These are phyloP conservation scores for Norana najaformis DNA, from an alignment of 2,888 invertebrate genomes.

Conservation along the genomic window DNA sequence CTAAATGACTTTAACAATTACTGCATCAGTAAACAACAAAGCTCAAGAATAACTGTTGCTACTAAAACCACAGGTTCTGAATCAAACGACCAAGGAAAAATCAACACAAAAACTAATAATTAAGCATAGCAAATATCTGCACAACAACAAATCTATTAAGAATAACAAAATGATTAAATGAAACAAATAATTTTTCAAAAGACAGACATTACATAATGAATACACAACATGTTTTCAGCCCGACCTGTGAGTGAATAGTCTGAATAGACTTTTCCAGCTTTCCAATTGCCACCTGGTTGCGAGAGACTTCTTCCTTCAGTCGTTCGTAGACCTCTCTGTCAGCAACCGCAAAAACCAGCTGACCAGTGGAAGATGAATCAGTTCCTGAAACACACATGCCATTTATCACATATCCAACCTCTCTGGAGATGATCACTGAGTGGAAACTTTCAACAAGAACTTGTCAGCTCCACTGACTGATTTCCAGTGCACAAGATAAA, in stretches of 20 bases:
- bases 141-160: no score
- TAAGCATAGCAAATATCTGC: no score
- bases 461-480: neutral
- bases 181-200: neutral
- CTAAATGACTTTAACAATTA: no score
- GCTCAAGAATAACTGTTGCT: no score
- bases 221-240: neutral
- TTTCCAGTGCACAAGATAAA: neutral
- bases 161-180: neutral
- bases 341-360: neutral
- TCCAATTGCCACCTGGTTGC: neutral
- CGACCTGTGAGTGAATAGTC: neutral
- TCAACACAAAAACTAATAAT: no score
- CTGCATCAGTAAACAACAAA: no score
- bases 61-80: no score
- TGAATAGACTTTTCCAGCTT: conserved; percentile 9
- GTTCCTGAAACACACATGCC: neutral
- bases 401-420: no score
- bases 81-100: no score
- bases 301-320: neutral
- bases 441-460: no score
- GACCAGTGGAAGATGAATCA: neutral
- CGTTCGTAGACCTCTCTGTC: neutral
- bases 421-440: no score
- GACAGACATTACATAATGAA: neutral